Evolutionary conservation across 2,113 vertebrate species (phyloP).

Genomic region (Notothenia rossii): DNA sequence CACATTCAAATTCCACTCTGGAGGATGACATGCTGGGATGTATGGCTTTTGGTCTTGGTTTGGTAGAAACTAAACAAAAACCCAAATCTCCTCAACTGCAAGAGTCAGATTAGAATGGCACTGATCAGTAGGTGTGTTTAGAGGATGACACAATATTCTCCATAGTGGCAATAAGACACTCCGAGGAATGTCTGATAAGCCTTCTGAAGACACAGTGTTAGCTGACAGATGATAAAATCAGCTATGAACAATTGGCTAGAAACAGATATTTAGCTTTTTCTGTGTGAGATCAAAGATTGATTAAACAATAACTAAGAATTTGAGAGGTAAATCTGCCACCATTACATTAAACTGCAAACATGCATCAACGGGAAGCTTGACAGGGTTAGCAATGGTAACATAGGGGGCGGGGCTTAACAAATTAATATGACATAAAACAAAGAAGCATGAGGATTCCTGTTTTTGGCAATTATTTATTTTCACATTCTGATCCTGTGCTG

Average conservation of each 20-base stretch:
- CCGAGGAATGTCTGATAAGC: too few relatives aligned
- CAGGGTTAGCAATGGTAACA: not conserved
- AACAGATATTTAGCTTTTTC: not conserved
- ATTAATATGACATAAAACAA: not conserved
- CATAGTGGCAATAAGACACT: not conserved
- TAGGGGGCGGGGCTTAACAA: not conserved
- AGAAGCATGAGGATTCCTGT: not conserved
- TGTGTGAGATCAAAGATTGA: not conserved
- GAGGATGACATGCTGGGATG: not conserved
- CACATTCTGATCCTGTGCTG: constrained; percentile 76
- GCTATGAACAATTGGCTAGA: not conserved
- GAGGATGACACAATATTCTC: not conserved
- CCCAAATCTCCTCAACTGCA: not conserved
- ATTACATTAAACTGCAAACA: not conserved
- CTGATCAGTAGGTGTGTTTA: not conserved
- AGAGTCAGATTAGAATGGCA: not conserved
- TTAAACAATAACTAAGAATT: not conserved
- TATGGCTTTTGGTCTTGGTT: not conserved
- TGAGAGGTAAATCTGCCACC: not conserved
- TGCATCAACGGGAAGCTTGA: not conserved
- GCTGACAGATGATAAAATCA: not conserved
- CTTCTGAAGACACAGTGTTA: not conserved
- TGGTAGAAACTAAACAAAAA: not conserved
- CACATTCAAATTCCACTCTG: constrained; percentile 3
- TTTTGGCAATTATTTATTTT: not conserved